Base-by-base conservation (phyloP, 2,797 vertebrate genomes). In the Buceros bicornis region DNA sequence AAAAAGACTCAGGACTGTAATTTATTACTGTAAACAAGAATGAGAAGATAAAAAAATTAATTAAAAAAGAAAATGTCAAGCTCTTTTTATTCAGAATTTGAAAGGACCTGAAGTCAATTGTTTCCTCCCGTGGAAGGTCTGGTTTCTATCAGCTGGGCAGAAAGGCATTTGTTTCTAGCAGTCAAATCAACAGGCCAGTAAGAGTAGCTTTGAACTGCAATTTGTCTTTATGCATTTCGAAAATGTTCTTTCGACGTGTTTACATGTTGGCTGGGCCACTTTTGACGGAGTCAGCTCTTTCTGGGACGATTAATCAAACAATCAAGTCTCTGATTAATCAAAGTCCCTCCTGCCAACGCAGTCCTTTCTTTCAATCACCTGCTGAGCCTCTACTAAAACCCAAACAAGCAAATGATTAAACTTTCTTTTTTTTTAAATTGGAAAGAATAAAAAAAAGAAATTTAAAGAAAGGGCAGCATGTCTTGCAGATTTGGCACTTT, bases 141-240 rank as follows among this genome's bases (percentile, higher is more conserved):
- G 97, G 86, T 96, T 97, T 97, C 95, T 82, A 96, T 97, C 97
- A 97, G 60, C 29, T 57, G 60, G 67, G 91, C 82, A 96, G 93
- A 97, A 74, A 64, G 77, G 86, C 90, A 96, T 97, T 97, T 97
- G 93, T 97, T 97, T 96, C 84, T 92, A 88, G 90, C 95, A 87
- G 93, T 69, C 95, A 89, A 95, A 97, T 96, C 94, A 95, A 85
- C 93, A 93, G 85, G 93, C 94, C 74, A 90, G 90, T 78, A 73
- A 93, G 96, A 94, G 92, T 51, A 84, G 88, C 94, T 97, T 97
- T 97, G 96, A 97, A 97, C 91, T 96, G 94, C 93, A 96, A 97
- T 97, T 97, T 97, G 97, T 97, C 96, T 96, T 94, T 95, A 87
- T 60, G 94, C 94, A 93, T 97, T 97, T 95, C 18, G 88, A 96